Base-by-base conservation (phyloP, 2,113 vertebrate genomes). In the Pterocles burchelli region DNA sequence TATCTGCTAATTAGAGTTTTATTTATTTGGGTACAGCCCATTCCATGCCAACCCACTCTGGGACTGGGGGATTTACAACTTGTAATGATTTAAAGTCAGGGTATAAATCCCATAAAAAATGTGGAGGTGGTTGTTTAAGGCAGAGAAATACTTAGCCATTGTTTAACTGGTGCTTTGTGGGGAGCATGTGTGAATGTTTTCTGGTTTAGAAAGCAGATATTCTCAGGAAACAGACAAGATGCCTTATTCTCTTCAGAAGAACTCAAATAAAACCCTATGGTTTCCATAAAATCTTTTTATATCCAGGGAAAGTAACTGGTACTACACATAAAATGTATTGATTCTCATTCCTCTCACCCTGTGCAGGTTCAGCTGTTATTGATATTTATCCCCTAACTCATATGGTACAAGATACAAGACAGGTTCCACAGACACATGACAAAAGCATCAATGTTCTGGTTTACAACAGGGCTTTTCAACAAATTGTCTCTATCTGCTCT, bases 401-500 rank as follows among this genome's bases (percentile, higher is more conserved):
- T 26, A 94, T 97, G 95, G 78, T 98, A 81, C 93, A 98, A 95
- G 97, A 97, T 33, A 97, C 87, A 4, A 98, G 96, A 87, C 96
- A 96, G 43, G 8, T 97, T 29, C 98, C 98, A 75, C 96, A 96
- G 34, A 96, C 97, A 20, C 98, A 98, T 55, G 95, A 98, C 51
- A 91, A 94, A 87, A 96, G 95, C 80, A 96, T 98, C 80, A 98
- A 91, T 31, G 97, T 95, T 80, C 57, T 98, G 74, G 45, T 97
- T 94, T 98, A 98, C 78, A 98, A 98, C 86, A 95, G n/a, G 21
- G 11, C 36, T 84, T 97, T 97, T 95, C 97, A 89, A 51, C 98
- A 98, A 79, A 76, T 98, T 46, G 96, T 98, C 51, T 98, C 97
- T 46, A 88, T 98, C 94, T 98, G 98, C 88, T 97, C 98, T 59